Base-by-base conservation (phyloP, 2,888 invertebrate species). In the Nycteola revayana region DNA sequence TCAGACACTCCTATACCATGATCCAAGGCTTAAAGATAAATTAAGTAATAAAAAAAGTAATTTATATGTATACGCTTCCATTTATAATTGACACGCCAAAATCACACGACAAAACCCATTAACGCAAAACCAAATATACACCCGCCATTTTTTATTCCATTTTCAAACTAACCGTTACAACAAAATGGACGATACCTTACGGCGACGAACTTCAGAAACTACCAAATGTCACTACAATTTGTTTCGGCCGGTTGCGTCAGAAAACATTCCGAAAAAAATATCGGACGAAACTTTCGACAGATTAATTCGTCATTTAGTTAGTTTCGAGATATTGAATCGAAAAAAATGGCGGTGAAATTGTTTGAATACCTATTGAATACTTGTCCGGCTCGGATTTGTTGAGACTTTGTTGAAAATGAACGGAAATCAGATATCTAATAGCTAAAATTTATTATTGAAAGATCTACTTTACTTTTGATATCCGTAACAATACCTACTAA, bases 231-330 rank as follows among this genome's bases (percentile, higher is more conserved):
- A 75, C 69, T 68, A 58, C 72, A 75, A 84, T 84, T 74, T 56
- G 71, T 49, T 53, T 37, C 82, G 77, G 62, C 58, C 75, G 72
- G 85, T 73, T 84, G 85, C 70, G 56, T 74, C 62, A 41, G 62
- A 71, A 72, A 75, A 65, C 62, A 61, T 65, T 65, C 60, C 66
- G 73, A 78, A 78, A 78, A 78, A 61, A 50, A 61, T 49, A 48
- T 33, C 45, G 55, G 40, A 43, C 61, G 60, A 49, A 56, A 59
- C 76, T 84, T 81, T 84, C 75, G 52, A 85, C 71, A 75, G 81
- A 86, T 87, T 87, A 87, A 81, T 84, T 85, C 79, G 86, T 85
- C 87, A 86, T 85, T 87, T 85, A 82, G 60, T 74, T 80, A 81
- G 76, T 74, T 72, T 68, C 54, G 14, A 14, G 2, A 14, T 14